Conservation (phyloP, 92 coral and sea anemone species). For the Bergia sp. region DNA sequence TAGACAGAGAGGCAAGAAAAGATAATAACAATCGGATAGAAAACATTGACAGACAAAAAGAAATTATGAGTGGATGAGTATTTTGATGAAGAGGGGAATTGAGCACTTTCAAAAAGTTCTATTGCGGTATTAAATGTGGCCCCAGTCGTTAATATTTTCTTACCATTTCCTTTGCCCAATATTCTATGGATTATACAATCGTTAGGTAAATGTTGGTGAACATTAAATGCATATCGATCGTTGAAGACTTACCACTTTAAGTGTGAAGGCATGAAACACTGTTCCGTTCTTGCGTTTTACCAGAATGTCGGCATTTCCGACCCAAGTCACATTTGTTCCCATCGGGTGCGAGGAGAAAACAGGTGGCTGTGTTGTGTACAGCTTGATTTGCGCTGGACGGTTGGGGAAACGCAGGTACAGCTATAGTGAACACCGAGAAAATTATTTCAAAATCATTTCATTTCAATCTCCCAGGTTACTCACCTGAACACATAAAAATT, state of each 20-base stretch:
- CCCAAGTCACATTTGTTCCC: slow-evolving; percentile 13
- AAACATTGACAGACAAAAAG: too few relatives aligned
- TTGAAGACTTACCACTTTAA: slow-evolving; percentile 11
- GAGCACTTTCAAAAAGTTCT: too few relatives aligned
- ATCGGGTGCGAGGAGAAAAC: neutral
- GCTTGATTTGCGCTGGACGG: slow-evolving; percentile 29
- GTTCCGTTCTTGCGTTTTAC: slow-evolving; percentile 3
- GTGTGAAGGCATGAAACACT: slow-evolving; percentile 31
- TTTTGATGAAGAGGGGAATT: too few relatives aligned
- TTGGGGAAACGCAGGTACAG: neutral
- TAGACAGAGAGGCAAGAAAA: too few relatives aligned
- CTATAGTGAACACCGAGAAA: neutral
- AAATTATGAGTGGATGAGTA: too few relatives aligned
- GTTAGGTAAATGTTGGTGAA: neutral
- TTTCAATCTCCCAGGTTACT: too few relatives aligned
- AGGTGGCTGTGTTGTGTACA: slow-evolving; percentile 27
- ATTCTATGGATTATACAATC: neutral
- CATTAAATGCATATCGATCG: neutral
- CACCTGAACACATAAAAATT: too few relatives aligned
- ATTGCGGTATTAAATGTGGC: too few relatives aligned
- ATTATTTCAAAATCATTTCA: too few relatives aligned
- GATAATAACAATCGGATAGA: too few relatives aligned
- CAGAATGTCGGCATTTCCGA: slow-evolving; percentile 26
- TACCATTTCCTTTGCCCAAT: too few relatives aligned
- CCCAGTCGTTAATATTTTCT: too few relatives aligned